These are phyloP conservation scores for Pampusana beccarii DNA, from an alignment of 2,113 vertebrate genomes.

Conservation along the genomic window DNA sequence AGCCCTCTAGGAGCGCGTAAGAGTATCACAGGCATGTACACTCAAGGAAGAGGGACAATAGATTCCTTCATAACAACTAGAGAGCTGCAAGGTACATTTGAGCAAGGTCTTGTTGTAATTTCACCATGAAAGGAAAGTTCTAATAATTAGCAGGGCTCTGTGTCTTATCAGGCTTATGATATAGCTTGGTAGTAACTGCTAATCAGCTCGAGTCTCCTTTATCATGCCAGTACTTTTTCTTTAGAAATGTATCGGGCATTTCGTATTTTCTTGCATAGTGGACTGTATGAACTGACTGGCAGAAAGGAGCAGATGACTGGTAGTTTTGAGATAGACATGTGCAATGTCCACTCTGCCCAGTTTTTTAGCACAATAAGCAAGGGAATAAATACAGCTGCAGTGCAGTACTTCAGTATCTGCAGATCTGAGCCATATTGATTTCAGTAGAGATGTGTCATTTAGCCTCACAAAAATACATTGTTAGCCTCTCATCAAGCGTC, in stretches of 20 bases:
- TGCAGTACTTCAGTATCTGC: background rate
- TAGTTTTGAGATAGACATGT: background rate
- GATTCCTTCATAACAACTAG: slow-evolving; percentile 39
- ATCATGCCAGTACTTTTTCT: slow-evolving; percentile 32
- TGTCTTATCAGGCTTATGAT: slow-evolving; percentile 48
- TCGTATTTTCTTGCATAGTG: background rate
- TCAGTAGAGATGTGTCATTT: background rate
- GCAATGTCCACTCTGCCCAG: background rate
- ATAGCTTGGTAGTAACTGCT: slow-evolving; percentile 56
- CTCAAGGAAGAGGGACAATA: background rate
- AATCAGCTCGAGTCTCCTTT: background rate
- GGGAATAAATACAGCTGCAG: background rate
- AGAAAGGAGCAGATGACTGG: background rate
- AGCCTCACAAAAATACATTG: slow-evolving; percentile 10
- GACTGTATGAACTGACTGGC: background rate
- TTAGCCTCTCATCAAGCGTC: background rate
- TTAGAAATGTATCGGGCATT: slow-evolving; percentile 1
- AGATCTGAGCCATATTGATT: slow-evolving; percentile 15
- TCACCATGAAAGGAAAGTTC: slow-evolving; percentile 38
- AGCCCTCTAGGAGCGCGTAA: background rate
- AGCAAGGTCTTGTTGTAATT: slow-evolving; percentile 51
- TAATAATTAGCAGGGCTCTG: slow-evolving; percentile 52
- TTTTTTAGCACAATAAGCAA: background rate
- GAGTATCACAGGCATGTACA: slow-evolving; percentile 22
- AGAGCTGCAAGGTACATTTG: slow-evolving; percentile 30